Evolutionary conservation across 2,113 vertebrate species (phyloP), one percentile per base, ranked within the genome.

Genomic region (Micromys minutus): DNA sequence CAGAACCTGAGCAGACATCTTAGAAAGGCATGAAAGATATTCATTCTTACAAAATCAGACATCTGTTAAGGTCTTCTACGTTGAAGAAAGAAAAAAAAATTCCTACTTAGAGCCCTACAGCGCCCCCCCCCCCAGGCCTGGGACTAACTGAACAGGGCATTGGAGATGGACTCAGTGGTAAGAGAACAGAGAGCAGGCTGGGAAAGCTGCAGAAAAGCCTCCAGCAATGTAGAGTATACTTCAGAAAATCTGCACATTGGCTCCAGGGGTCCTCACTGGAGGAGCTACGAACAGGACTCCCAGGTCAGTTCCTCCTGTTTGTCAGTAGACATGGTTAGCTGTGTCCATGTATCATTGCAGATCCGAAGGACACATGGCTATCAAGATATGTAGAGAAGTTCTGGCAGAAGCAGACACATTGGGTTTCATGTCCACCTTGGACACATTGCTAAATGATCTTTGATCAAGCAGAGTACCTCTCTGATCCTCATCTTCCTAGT

Each of bases 141-240:
- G 17, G 5, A 19, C 50, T 42, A 26, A 26, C 72, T 3, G n/a
- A 39, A 21, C 42, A 0, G 24, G n/a, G 15, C 57, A 17, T 19
- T 61, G 39, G 15, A 84, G 26, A 65, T 72, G 39, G 13, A 47
- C 1, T 5, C 42, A 74, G 0, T 0, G 72, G 17, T 29, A 42
- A 1, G 29, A 83, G 80, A 36, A 24, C 31, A 77, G 47, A 63
- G 45, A 22, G 55, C 34, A 5, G 21, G 10, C 76, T 50, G 42
- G 29, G 47, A 71, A 16, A 59, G 34, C 71, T 55, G 6, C 17
- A 76, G 31, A 65, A 55, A 31, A 16, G 17, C 88, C 52, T 19
- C 52, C 6, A 1, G 17, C 1, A 5, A 22, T 8, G 11, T 24
- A 36, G 55, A 42, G n/a, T 0, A 29, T 5, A n/a, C 5, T 42